Percentiles rank a stretch among this genome's conserved stretches.
Conservation (phyloP, 2,888 invertebrate genomes). For the Unio pictorum region DNA sequence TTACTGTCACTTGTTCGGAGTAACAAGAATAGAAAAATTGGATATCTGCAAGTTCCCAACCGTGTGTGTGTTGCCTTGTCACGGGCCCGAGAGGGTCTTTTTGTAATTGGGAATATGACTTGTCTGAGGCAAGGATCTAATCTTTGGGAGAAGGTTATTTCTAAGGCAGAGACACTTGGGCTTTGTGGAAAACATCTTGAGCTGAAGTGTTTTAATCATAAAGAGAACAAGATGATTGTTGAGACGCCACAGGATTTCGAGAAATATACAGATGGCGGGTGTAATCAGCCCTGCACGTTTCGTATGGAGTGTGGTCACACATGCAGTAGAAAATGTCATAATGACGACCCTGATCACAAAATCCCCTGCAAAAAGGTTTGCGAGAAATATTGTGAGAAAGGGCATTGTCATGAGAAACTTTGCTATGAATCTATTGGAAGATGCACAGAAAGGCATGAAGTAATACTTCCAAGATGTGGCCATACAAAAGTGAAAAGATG, state of each 20-base stretch:
- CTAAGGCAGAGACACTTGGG: slow-evolving; percentile 28
- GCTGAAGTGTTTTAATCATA: slow-evolving; percentile 54
- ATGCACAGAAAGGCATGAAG: slow-evolving; percentile 43
- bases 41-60: slow-evolving; percentile 62
- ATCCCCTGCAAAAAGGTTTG: slow-evolving; percentile 8
- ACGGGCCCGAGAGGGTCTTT: slow-evolving; percentile 65
- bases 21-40: slow-evolving; percentile 59
- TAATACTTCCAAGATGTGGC: slow-evolving; percentile 52
- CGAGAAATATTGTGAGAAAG: slow-evolving; percentile 18
- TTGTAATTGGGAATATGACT: slow-evolving; percentile 63
- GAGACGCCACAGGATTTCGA: slow-evolving; percentile 29
- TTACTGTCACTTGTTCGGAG: slow-evolving; percentile 69
- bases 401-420: slow-evolving; percentile 58
- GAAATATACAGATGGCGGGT: slow-evolving; percentile 47
- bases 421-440: slow-evolving; percentile 73
- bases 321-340: slow-evolving; percentile 49
- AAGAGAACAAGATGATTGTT: slow-evolving; percentile 18
- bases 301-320: slow-evolving; percentile 56
- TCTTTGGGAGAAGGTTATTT: slow-evolving; percentile 36
- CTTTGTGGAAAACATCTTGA: slow-evolving; percentile 26
- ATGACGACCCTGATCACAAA: slow-evolving; percentile 71
- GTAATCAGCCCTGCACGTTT: slow-evolving; percentile 38
- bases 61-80: slow-evolving; percentile 67
- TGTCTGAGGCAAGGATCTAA: slow-evolving; percentile 16
- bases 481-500: slow-evolving; percentile 41